Base-by-base conservation (phyloP, 1,140 invertebrate genomes). In the Stenopsyche tienmushanensis region DNA sequence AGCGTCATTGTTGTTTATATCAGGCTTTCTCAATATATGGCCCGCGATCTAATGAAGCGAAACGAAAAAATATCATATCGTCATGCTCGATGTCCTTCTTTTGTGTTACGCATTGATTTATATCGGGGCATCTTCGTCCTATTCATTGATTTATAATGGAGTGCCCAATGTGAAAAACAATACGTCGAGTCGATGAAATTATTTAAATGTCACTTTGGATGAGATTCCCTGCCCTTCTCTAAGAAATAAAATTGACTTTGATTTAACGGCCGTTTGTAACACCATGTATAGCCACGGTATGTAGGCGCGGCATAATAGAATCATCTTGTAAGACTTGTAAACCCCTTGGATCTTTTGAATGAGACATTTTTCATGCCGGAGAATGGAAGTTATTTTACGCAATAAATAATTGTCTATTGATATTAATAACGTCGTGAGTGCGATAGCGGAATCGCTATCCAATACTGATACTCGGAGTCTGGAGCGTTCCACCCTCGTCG, bases 241-340 rank as follows among this genome's bases (percentile, higher is more conserved):
- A n/a, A n/a, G n/a, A n/a, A n/a, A 42, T 17, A 34, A 57, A 57
- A 60, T 60, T 60, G 57, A 60, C 57, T 47, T 47, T 60, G 47
- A 62, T 62, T 62, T 62, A 53, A 23, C 20, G 58, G 25, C 8
- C 60, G 45, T 21, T 29, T 29, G 45, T 21, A 18, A 26, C 15
- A 23, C 17, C n/a, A n/a, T n/a, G n/a, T n/a, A n/a, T n/a, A n/a
- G n/a, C 29, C 64, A 55, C 52, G 41, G 42, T 44, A 54, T 47
- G 65, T 66, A 66, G 65, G 65, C 65, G 65, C 49, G 41, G 25
- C 41, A 66, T 62, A 66, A 66, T 66, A 54, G 58, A 66, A 66
- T 66, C 57, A 62, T 66, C 58, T 65, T 55, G 39, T 65, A 21
- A 47, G 10, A 41, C 25, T 23, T 60, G 58, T 59, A 39, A 62